phyloP scores from a whole-genome alignment of 92 coral and sea anemone species.

The Parazoanthus swiftii region DNA sequence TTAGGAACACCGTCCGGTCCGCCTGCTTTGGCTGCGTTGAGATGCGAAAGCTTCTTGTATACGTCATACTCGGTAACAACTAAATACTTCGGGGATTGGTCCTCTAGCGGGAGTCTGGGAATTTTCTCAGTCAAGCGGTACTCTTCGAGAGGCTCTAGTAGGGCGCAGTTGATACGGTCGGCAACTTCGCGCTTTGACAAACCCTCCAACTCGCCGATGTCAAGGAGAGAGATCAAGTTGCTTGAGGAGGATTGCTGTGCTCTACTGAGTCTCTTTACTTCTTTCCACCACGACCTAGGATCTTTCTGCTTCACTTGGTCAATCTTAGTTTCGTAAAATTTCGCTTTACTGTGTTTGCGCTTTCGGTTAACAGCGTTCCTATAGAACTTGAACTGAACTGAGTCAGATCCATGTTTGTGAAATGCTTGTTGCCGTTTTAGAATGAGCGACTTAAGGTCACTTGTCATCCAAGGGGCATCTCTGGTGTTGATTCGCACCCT shows the following conservation, averaged over 20 bases:
- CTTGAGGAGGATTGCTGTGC: slow-evolving; percentile 40
- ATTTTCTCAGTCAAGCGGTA: slow-evolving; percentile 36
- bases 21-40: slow-evolving; percentile 40
- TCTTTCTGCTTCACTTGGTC: slow-evolving; percentile 48
- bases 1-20: slow-evolving; percentile 47
- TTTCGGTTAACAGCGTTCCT: slow-evolving; percentile 48
- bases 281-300: slow-evolving; percentile 56
- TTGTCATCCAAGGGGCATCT: no score
- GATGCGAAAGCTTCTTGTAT: slow-evolving; percentile 35
- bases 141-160: slow-evolving; percentile 51
- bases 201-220: no score
- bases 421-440: slow-evolving; percentile 54
- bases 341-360: slow-evolving; percentile 51
- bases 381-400: slow-evolving; percentile 51
- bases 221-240: slow-evolving; percentile 44
- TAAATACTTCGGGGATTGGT: slow-evolving; percentile 43
- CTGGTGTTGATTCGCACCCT: no score
- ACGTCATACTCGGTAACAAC: slow-evolving; percentile 47
- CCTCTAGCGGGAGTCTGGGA: slow-evolving; percentile 47
- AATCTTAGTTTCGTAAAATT: slow-evolving; percentile 46
- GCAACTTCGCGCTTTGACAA: slow-evolving; percentile 35
- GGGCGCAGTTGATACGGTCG: slow-evolving; percentile 46
- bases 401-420: slow-evolving; percentile 24
- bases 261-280: slow-evolving; percentile 59
- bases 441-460: neutral